These are phyloP conservation scores for Meda fulgida DNA, from an alignment of 2,797 vertebrate species.

Conservation along the genomic window DNA sequence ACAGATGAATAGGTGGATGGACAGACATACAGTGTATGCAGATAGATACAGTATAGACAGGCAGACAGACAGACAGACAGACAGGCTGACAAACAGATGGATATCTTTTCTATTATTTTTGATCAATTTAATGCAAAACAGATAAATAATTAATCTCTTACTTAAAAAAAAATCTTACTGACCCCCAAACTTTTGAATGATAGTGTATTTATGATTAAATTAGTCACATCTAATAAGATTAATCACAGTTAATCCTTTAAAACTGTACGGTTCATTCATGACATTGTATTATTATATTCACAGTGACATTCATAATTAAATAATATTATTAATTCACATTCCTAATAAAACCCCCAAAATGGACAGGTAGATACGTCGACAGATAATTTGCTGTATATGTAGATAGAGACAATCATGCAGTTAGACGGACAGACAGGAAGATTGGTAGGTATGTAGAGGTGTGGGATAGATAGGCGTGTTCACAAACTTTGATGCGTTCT, in stretches of 20 bases:
- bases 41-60: background rate
- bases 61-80: too few species aligned
- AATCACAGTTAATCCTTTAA: background rate
- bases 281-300: background rate
- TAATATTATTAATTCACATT: background rate
- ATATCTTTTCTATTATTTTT: background rate
- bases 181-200: background rate
- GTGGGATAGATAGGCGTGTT: background rate
- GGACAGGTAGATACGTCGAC: background rate
- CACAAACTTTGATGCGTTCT: background rate
- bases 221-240: background rate
- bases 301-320: background rate
- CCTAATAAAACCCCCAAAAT: background rate
- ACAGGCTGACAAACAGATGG: background rate
- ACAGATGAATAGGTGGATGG: background rate
- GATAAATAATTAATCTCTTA: background rate
- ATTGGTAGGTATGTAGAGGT: background rate
- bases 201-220: background rate
- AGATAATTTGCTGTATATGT: background rate
- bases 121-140: background rate
- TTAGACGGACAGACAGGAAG: background rate
- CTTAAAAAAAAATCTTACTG: background rate
- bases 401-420: background rate
- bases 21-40: too few species aligned
- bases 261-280: background rate